Conservation (phyloP, 2,113 vertebrate species). For the Mormyrus lacerda region DNA sequence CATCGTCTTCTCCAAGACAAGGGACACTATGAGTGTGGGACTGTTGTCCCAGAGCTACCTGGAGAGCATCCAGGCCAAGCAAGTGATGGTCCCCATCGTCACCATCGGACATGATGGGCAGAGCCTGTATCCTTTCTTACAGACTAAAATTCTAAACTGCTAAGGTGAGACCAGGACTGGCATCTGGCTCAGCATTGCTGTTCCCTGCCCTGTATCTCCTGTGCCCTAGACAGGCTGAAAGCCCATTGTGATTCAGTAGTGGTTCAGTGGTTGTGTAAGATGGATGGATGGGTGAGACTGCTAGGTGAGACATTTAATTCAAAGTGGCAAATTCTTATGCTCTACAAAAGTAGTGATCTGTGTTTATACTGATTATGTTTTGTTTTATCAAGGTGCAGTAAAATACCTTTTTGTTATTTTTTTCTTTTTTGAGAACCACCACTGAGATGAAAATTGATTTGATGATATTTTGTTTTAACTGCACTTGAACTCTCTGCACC, state of each 20-base stretch:
- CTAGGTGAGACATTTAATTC: neutral
- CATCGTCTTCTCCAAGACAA: conserved; percentile 84
- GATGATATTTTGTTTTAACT: too few relatives aligned
- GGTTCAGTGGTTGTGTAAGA: neutral
- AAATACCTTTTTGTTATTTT: neutral
- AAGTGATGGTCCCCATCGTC: conserved; percentile 82
- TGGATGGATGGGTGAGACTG: neutral
- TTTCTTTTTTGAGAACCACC: neutral
- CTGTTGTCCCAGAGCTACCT: conserved; percentile 88
- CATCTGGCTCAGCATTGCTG: neutral
- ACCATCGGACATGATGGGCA: conserved; percentile 39
- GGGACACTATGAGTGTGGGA: conserved; percentile 69
- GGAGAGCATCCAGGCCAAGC: conserved; percentile 64
- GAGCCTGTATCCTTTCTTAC: conserved; percentile 76
- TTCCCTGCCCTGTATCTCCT: neutral
- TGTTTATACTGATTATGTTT: neutral
- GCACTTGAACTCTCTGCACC: neutral
- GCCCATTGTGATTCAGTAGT: neutral
- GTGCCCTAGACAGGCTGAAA: neutral
- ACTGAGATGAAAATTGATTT: too few relatives aligned
- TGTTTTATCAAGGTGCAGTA: neutral
- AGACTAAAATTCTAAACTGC: neutral
- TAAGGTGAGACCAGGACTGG: neutral
- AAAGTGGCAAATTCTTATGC: neutral
- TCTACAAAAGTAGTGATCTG: neutral